These are phyloP conservation scores for Euproctis similis DNA, from an alignment of 2,888 invertebrate species.

Conservation along the genomic window DNA sequence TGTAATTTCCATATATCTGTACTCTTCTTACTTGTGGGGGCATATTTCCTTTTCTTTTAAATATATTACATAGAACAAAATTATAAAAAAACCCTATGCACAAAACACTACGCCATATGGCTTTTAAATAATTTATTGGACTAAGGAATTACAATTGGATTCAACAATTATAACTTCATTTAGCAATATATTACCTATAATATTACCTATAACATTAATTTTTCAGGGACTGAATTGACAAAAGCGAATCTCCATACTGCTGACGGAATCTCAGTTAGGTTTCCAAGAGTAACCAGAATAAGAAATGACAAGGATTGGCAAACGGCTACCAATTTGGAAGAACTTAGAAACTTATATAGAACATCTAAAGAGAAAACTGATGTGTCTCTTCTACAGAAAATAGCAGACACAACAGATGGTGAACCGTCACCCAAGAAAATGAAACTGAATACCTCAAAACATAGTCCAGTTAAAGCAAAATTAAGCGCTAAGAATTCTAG, in stretches of 20 bases:
- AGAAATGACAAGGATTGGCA: slow-evolving; percentile 90
- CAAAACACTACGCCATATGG: no score
- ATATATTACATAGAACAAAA: no score
- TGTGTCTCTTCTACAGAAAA: slow-evolving; percentile 70
- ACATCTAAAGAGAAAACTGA: slow-evolving; percentile 81
- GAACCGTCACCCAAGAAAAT: slow-evolving; percentile 41
- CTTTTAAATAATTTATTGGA: no score
- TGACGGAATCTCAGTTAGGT: slow-evolving; percentile 93
- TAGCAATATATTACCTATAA: no score
- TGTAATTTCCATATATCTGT: no score
- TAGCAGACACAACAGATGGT: slow-evolving; percentile 43
- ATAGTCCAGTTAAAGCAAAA: slow-evolving; percentile 27
- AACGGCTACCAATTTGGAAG: slow-evolving; percentile 86
- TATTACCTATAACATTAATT: no score
- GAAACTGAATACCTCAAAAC: slow-evolving; percentile 35
- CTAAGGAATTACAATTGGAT: no score
- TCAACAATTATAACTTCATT: no score
- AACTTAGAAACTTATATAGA: slow-evolving; percentile 80
- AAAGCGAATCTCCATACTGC: slow-evolving; percentile 92
- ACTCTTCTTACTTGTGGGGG: no score
- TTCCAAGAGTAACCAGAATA: slow-evolving; percentile 90
- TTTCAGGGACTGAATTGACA: slow-evolving; percentile 83
- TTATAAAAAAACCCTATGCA: no score
- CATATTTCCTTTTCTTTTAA: no score
- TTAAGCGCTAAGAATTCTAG: slow-evolving; percentile 11